Evolutionary conservation across 2,797 vertebrate species (phyloP), one percentile per base, ranked within the genome.

Genomic region (Catharus ustulatus): DNA sequence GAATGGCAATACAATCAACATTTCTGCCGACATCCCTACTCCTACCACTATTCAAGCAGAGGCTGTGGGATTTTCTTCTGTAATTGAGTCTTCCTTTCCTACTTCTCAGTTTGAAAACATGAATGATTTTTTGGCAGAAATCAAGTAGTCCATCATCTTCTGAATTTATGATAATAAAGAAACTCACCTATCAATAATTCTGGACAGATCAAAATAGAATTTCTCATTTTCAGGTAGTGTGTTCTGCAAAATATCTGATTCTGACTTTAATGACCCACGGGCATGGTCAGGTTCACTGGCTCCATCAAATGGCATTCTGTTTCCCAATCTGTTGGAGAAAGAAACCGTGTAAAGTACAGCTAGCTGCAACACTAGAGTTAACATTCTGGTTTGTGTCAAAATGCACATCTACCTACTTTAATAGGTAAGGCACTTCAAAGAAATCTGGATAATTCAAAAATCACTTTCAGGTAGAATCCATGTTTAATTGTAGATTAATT

Each of bases 151-250:
- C 23, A 23, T 38, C 24, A 45, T 12, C 48, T 62, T 32, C 76
- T 34, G 22, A 23, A 76, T 36, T 92, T 93, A 73, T 10, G 34
- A 71, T 22, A 84, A 43, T 61, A 66, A 81, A 92, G 82, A 86
- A 77, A 78, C 96, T 95, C 96, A 98, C 98, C 97, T 98, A 79
- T 97, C 97, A 68, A 98, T 93, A 91, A 94, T 94, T 95, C 96
- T 97, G 73, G 98, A 97, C 26, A 97, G 95, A 67, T 98, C 98
- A 75, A 97, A 97, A 96, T 98, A 98, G 84, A 98, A 97, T 71
- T 98, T 97, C 86, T 98, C 97, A 55, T 97, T 98, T 88, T 98
- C 98, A 80, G 97, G 97, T 78, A 98, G 66, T 2, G 91, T 92
- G 52, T 94, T 97, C 93, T 98, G 97, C 75, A 98, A 96, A 96